Conservation (phyloP, 2,113 vertebrate species). For the Gallinago paraguaiae region DNA sequence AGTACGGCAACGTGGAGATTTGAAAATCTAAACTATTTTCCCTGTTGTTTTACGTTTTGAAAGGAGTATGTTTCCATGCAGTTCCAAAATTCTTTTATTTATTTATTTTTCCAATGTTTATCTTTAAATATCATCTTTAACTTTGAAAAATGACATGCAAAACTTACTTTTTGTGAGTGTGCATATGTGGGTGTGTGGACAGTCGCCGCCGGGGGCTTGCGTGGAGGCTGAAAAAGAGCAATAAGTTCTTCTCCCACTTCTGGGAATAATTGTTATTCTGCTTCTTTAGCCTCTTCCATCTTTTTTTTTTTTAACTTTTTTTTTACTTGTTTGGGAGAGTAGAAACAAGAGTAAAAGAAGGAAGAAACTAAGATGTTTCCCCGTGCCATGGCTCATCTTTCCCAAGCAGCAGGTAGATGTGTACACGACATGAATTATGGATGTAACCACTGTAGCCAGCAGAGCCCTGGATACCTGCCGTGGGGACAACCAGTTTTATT, state of each 20-base stretch:
- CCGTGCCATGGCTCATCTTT: background rate
- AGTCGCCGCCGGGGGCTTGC: background rate
- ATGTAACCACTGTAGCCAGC: background rate
- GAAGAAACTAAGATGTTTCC: background rate
- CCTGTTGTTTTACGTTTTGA: background rate
- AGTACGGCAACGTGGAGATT: fast-evolving
- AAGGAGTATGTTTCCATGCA: background rate
- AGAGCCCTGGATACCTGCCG: background rate
- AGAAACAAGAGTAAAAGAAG: background rate
- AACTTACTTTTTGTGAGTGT: background rate
- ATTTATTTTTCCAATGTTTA: no score
- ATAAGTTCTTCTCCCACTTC: background rate
- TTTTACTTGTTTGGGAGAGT: background rate
- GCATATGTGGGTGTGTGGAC: background rate
- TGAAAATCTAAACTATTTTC: background rate
- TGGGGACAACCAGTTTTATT: background rate
- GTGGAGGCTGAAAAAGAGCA: background rate
- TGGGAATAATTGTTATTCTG: background rate
- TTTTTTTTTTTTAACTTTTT: background rate
- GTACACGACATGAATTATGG: background rate
- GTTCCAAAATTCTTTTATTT: no score
- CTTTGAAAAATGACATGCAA: fast-evolving
- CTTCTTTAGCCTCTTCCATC: background rate
- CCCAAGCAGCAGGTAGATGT: background rate
- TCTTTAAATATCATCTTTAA: background rate